Conservation (phyloP, 1,140 invertebrate species). For the Ceratitis capitata region DNA sequence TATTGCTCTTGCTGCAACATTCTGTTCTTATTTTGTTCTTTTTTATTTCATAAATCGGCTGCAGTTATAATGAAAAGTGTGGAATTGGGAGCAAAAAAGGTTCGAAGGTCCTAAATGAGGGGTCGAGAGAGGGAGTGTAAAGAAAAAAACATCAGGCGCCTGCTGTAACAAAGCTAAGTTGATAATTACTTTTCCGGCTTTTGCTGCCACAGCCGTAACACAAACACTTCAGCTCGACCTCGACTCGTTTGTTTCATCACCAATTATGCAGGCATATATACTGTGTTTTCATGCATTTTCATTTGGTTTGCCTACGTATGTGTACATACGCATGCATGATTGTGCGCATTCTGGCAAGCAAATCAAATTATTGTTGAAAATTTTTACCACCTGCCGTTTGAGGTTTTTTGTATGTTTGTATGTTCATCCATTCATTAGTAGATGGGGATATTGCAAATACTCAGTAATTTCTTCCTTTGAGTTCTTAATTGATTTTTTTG, state of each 20-base stretch:
- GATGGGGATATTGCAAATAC: background rate
- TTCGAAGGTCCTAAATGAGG: background rate
- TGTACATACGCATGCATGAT: background rate
- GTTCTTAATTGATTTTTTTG: slow-evolving; percentile 3
- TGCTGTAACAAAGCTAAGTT: background rate
- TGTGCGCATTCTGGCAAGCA: background rate
- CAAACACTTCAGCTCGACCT: background rate
- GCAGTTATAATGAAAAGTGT: background rate
- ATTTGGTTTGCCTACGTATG: background rate
- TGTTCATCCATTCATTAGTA: background rate
- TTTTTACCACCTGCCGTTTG: background rate
- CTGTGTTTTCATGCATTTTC: background rate
- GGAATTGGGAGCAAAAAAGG: background rate
- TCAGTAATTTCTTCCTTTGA: no score
- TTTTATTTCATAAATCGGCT: background rate
- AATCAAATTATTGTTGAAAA: background rate
- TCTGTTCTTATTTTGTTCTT: background rate
- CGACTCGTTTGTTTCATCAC: background rate
- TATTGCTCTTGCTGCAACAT: background rate
- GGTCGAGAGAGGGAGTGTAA: no score
- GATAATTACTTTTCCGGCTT: background rate
- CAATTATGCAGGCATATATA: background rate
- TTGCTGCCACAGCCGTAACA: background rate
- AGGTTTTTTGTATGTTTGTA: background rate
- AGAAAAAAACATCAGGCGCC: background rate